Base-by-base conservation (phyloP, 2,113 vertebrate genomes). In the Gavialis gangeticus region DNA sequence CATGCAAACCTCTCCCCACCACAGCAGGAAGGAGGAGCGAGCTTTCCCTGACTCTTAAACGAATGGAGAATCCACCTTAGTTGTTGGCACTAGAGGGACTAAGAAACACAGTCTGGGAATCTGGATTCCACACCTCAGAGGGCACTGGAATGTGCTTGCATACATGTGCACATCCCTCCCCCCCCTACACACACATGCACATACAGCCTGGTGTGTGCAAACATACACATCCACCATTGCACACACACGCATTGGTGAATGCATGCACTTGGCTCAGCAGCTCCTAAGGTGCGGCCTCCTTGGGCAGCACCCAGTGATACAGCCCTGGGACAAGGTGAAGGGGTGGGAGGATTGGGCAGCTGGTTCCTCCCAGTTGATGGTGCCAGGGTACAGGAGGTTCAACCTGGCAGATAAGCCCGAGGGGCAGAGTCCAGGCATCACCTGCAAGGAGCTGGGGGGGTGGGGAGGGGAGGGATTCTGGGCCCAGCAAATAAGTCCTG, bases 201-300 rank as follows among this genome's bases (percentile, higher is more conserved):
- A 4, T 12, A 3, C 0, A 10, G 24, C 5, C 25, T 62, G 28
- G 4, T 58, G 3, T 1, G 0, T 16, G 59, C 17, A 3, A 27
- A 10, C 56, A 13, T 57, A 60, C n/a, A 46, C 46, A 46, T 8
- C 7, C 46, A 46, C 46, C 46, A 46, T 46, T 46, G 34, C 78
- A 63, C 59, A 28, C 34, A 34, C 30, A 12, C n/a, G 21, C 7
- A 10, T 69, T 46, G 46, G 46, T 46, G 46, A 46, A 46, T 46
- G 46, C 46, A 46, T 46, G 46, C 46, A 46, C 46, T 3, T 9
- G 46, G 7, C 64, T n/a, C 64, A 6, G 28, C 16, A 25, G 27
- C n/a, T n/a, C 4, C 64, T 66, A 34, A 37, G 37, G 22, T 37
- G 67, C 67, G 24, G 21, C 34, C 5, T 18, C 19, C 34, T 71